A percentile compares a stretch with the other conserved stretches of the same genome.
These are phyloP conservation scores for Cheiracanthium punctorium DNA, from an alignment of 2,888 invertebrate species.

Conservation along the genomic window DNA sequence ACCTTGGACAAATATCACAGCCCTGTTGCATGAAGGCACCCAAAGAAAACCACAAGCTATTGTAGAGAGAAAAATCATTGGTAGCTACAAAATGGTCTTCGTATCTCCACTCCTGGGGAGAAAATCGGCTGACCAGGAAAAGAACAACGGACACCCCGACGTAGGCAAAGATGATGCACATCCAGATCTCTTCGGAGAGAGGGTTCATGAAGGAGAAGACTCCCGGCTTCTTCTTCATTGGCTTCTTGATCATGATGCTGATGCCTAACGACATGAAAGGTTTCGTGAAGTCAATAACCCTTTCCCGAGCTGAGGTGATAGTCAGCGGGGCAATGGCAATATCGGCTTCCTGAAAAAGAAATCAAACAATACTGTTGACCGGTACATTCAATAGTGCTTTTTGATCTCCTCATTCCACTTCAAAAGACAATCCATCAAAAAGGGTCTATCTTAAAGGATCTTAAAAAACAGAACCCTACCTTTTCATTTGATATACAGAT, in stretches of 20 bases:
- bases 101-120: conserved; percentile 79
- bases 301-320: conserved; percentile 79
- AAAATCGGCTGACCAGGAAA: conserved; percentile 79
- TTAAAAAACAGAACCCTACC: no score
- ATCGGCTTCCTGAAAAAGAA: conserved; percentile 78
- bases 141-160: conserved; percentile 79
- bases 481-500: no score
- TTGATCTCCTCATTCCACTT: no score
- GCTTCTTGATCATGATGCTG: conserved; percentile 80
- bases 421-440: no score
- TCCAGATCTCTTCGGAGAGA: conserved; percentile 79
- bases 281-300: conserved; percentile 80
- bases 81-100: conserved; percentile 73
- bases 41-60: conserved; percentile 80
- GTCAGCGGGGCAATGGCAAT: conserved; percentile 80
- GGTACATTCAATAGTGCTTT: no score
- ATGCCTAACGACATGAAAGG: conserved; percentile 81
- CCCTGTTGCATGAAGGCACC: conserved; percentile 81
- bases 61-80: conserved; percentile 79
- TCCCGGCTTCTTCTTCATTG: conserved; percentile 78
- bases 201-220: conserved; percentile 80
- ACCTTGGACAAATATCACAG: conserved; percentile 80
- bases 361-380: no score
- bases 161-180: conserved; percentile 79
- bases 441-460: no score